A percentile compares a stretch with the other conserved stretches of the same genome.
Evolutionary conservation across 2,888 invertebrate species (phyloP).

Genomic region (Phasia obesa): DNA sequence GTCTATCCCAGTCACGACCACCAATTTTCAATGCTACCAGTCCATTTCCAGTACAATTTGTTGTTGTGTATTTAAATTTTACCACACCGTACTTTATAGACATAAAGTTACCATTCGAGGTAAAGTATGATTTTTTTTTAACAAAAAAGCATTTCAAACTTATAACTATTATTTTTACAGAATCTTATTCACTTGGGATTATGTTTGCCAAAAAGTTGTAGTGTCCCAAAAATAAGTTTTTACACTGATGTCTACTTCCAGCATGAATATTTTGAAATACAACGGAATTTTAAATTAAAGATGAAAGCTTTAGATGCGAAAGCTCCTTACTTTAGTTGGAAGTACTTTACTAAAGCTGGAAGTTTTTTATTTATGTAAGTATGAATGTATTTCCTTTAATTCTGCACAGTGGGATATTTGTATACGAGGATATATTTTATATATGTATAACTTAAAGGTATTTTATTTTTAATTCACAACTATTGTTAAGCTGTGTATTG

Average conservation of each 20-base stretch:
- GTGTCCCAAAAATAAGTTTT: slow-evolving; percentile 75
- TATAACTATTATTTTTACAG: slow-evolving; percentile 62
- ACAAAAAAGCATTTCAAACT: background rate
- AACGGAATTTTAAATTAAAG: slow-evolving; percentile 78
- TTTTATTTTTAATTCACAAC: no score
- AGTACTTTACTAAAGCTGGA: slow-evolving; percentile 73
- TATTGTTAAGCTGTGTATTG: no score
- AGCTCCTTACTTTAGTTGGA: slow-evolving; percentile 76
- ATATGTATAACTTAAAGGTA: no score
- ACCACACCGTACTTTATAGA: slow-evolving; percentile 76
- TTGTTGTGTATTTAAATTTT: slow-evolving; percentile 76
- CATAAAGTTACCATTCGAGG: slow-evolving; percentile 76
- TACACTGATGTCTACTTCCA: slow-evolving; percentile 78
- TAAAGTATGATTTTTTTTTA: slow-evolving; percentile 54
- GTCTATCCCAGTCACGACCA: slow-evolving; percentile 68
- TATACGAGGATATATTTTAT: no score
- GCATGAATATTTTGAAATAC: slow-evolving; percentile 75
- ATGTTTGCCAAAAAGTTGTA: slow-evolving; percentile 82
- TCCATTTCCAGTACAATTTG: slow-evolving; percentile 75
- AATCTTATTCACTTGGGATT: slow-evolving; percentile 82
- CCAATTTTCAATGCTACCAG: slow-evolving; percentile 74
- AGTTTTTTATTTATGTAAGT: slow-evolving; percentile 75
- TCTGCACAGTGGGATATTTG: slow-evolving; percentile 8
- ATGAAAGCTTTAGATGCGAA: slow-evolving; percentile 74
- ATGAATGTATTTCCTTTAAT: background rate